Percentiles rank a stretch among this genome's conserved stretches.
phyloP scores from a whole-genome alignment of 2,888 invertebrate genomes.

The Tricholauxania praeusta region DNA sequence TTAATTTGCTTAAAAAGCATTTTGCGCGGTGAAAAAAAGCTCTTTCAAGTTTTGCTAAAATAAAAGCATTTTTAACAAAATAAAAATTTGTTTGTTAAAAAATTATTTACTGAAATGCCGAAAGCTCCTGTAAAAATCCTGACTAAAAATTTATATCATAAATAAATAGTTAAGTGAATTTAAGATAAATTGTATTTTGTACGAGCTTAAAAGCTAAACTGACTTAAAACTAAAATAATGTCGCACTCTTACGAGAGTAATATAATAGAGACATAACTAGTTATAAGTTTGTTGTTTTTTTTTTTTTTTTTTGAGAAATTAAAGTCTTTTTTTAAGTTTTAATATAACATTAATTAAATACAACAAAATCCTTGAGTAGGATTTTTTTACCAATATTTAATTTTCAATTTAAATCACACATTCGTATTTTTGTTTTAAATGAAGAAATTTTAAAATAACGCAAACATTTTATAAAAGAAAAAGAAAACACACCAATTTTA shows the following conservation, averaged over 20 bases:
- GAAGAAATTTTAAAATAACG: conserved; percentile 2
- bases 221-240: background rate
- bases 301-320: conserved; percentile 4
- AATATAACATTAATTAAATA: conserved; percentile 39
- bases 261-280: background rate
- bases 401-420: conserved; percentile 48
- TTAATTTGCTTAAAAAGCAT: too few species aligned
- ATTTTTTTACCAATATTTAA: conserved; percentile 35
- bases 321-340: conserved; percentile 9
- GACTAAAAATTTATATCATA: too few species aligned
- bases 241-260: too few species aligned
- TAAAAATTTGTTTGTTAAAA: background rate
- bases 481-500: conserved; percentile 17
- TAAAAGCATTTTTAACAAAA: too few species aligned
- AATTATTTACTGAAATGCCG: background rate
- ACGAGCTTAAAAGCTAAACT: conserved; percentile 16
- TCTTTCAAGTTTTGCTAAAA: too few species aligned
- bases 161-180: background rate
- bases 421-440: conserved; percentile 48
- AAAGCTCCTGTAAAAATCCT: conserved; percentile 5
- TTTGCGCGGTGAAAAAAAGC: too few species aligned
- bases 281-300: too few species aligned
- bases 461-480: background rate
- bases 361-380: conserved; percentile 54
- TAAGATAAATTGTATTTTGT: background rate